Conservation (phyloP, 2,888 invertebrate species). For the Synergus umbraculus region DNA sequence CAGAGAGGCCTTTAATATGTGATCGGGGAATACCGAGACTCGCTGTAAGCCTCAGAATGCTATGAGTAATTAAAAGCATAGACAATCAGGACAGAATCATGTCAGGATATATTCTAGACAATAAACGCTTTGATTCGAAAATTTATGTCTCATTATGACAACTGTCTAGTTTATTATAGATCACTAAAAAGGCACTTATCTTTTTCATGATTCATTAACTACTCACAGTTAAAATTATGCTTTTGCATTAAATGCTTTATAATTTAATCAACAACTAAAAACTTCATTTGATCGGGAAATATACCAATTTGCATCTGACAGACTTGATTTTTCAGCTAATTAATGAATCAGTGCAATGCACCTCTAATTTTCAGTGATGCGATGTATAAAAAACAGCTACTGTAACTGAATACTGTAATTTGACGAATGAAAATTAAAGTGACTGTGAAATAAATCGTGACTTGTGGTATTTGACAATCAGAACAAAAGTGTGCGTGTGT, state of each 20-base stretch:
- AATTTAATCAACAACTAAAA: neutral
- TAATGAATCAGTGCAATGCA: neutral
- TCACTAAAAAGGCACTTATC: neutral
- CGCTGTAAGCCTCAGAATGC: slow-evolving; percentile 43
- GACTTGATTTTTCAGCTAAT: slow-evolving; percentile 10
- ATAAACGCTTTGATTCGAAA: neutral
- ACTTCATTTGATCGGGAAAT: neutral
- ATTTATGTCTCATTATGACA: neutral
- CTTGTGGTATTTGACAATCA: neutral
- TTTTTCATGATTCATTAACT: too few species aligned
- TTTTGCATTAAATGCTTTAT: neutral
- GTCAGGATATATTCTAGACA: neutral
- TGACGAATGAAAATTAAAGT: neutral
- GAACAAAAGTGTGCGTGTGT: neutral
- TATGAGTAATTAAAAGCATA: slow-evolving; percentile 38
- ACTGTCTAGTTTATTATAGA: neutral
- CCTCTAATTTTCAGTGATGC: neutral
- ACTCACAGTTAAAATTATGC: neutral
- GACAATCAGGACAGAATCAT: slow-evolving; percentile 22
- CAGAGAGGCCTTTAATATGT: slow-evolving; percentile 51
- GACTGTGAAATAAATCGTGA: neutral
- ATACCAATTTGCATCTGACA: neutral
- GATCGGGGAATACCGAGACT: slow-evolving; percentile 53
- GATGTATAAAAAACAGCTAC: neutral
- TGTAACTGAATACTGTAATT: slow-evolving; percentile 6